These are phyloP conservation scores for Parauchenoglanis punctatus DNA, from an alignment of 2,797 vertebrate species.

Conservation along the genomic window DNA sequence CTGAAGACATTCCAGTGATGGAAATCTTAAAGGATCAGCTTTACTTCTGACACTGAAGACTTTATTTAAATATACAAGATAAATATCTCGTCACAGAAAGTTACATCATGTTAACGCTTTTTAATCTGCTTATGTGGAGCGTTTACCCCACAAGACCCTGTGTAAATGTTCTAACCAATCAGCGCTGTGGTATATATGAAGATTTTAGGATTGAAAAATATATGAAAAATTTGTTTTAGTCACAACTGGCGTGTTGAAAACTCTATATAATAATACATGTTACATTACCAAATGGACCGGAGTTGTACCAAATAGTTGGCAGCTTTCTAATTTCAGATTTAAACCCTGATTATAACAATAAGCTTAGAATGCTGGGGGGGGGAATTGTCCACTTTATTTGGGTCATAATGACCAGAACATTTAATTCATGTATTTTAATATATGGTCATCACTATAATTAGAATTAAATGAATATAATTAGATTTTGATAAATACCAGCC, in stretches of 20 bases:
- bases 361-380: too few relatives aligned
- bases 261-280: neutral
- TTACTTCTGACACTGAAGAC: too few relatives aligned
- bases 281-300: neutral
- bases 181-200: neutral
- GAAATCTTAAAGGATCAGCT: neutral
- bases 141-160: neutral
- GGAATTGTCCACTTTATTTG: neutral
- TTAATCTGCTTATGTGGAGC: neutral
- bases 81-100: neutral
- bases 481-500: neutral
- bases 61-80: too few relatives aligned
- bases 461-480: neutral
- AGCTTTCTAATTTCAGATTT: too few relatives aligned
- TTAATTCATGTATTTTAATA: neutral
- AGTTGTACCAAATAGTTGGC: too few relatives aligned
- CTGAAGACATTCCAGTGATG: neutral
- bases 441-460: neutral
- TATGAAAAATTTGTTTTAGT: neutral
- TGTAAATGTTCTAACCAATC: neutral
- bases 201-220: neutral
- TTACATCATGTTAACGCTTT: neutral
- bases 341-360: too few relatives aligned
- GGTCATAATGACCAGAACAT: neutral
- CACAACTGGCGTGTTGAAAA: neutral